A percentile compares a stretch with the other conserved stretches of the same genome.
These are phyloP conservation scores for Crotophaga sulcirostris DNA, from an alignment of 2,113 vertebrate genomes.

Conservation along the genomic window DNA sequence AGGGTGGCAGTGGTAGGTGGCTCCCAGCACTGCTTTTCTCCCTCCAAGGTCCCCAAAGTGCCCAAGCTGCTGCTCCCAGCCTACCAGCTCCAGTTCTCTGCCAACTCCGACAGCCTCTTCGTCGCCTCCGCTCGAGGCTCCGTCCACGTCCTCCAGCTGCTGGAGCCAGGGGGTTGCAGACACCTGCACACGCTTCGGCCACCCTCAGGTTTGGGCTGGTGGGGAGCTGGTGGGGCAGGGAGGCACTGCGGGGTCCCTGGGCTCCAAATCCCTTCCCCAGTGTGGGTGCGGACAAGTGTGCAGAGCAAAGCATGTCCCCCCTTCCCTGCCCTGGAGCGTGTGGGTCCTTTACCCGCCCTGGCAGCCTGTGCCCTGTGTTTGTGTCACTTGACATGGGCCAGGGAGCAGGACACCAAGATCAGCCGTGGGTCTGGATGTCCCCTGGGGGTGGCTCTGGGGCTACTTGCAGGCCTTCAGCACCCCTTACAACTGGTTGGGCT, in stretches of 20 bases:
- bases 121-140: constrained; percentile 77
- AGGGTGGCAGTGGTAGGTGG: neutral
- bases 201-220: constrained; percentile 72
- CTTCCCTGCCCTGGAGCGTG: neutral
- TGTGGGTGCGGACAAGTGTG: neutral
- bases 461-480: neutral
- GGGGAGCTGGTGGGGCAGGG: too few species aligned
- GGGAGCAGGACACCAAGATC: rapidly evolving
- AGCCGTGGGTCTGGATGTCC: rapidly evolving
- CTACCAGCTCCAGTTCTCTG: constrained; percentile 88
- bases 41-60: constrained; percentile 80
- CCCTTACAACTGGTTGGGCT: rapidly evolving
- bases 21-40: neutral
- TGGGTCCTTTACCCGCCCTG: rapidly evolving
- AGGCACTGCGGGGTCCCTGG: neutral
- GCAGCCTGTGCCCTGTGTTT: neutral
- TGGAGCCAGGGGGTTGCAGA: constrained; percentile 75
- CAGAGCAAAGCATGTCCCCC: rapidly evolving
- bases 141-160: constrained; percentile 78
- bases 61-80: constrained; percentile 79
- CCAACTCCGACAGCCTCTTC: constrained; percentile 84
- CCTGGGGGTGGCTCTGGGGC: neutral
- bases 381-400: neutral
- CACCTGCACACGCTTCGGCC: constrained; percentile 79
- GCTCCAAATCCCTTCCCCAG: rapidly evolving